Evolutionary conservation across 2,113 vertebrate species (phyloP), one percentile per base, ranked within the genome.

Genomic region (Acanthochromis polyacanthus): DNA sequence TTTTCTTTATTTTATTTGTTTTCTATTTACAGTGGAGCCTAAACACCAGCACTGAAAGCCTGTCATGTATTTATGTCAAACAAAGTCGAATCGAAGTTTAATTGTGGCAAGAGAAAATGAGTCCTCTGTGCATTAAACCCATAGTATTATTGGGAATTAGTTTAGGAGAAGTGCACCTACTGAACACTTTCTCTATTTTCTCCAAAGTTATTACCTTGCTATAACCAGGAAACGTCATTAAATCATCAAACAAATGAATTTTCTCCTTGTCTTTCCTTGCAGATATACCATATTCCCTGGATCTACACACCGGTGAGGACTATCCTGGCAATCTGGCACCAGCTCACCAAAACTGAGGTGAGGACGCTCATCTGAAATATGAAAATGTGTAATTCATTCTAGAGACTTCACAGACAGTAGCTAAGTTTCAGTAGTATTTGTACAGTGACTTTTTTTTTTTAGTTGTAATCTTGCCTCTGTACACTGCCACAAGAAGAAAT

Each of bases 271-370:
- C 4, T 81, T 50, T 11, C 3, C 43, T 10, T 75, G 11, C 74
- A 93, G 91, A 80, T 91, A 4, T 82, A 81, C 69, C 82, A 85
- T 14, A 32, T 91, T n/a, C 90, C 91, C 17, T 93, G 86, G 91
- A 81, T 92, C 32, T 80, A 80, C 71, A 72, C 78, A 2, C 82
- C 88, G 0, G 69, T 91, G 46, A 66, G 90, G 76, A 89, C 78
- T 43, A 56, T 77, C n/a, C 46, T 90, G 40, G 84, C 88, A 43
- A 71, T 92, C 48, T 90, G 89, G 87, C 78, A 89, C 32, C 90
- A 93, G 57, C 55, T 90, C 25, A 85, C 78, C 4, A 93, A 91
- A 78, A 71, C 62, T 12, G 87, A 91, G 87, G 93, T 90, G 75
- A 88, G 75, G 9, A 61, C 52, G 10, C 50, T 40, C 30, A 25